A percentile compares a stretch with the other conserved stretches of the same genome.
These are phyloP conservation scores for Meliscaeva auricollis DNA, from an alignment of 2,888 invertebrate species.

Conservation along the genomic window DNA sequence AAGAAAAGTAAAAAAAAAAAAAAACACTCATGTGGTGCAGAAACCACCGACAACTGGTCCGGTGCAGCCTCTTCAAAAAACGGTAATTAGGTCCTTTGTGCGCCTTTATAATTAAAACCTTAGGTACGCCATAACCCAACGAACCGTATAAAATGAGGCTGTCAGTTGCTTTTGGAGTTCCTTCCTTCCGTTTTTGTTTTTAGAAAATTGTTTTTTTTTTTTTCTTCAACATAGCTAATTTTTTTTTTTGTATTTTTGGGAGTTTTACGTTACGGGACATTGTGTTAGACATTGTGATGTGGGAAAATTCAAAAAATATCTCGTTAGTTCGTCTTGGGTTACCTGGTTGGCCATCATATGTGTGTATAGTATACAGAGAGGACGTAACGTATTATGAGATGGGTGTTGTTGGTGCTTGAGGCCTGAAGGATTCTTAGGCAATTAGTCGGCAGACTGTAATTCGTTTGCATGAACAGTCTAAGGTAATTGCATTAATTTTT, in stretches of 20 bases:
- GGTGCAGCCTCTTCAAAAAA: conserved; percentile 74
- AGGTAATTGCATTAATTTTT: conserved; percentile 76
- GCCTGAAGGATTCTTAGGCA: conserved; percentile 69
- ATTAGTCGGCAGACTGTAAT: conserved; percentile 71
- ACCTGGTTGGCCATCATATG: conserved; percentile 38
- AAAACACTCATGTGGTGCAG: conserved; percentile 64
- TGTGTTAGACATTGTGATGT: conserved; percentile 62
- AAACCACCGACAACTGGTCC: conserved; percentile 73
- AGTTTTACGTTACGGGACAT: conserved; percentile 41
- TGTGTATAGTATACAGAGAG: conserved; percentile 7
- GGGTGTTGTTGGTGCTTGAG: conserved; percentile 23
- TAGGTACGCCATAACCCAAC: conserved; percentile 71
- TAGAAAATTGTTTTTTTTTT: conserved; percentile 11
- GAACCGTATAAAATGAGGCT: conserved; percentile 75
- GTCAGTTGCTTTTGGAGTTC: conserved; percentile 72
- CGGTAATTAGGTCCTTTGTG: conserved; percentile 76
- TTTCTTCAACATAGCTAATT: background rate
- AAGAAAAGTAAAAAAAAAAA: conserved; percentile 40
- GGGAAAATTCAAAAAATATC: conserved; percentile 54
- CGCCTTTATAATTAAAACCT: conserved; percentile 76
- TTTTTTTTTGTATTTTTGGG: conserved; percentile 13
- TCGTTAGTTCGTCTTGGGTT: conserved; percentile 66
- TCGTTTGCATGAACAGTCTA: conserved; percentile 69
- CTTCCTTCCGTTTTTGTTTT: conserved; percentile 66
- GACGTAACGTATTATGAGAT: background rate